Percentiles rank a stretch among this genome's conserved stretches.
phyloP scores from a whole-genome alignment of 2,888 invertebrate genomes.

The Panopea generosa region DNA sequence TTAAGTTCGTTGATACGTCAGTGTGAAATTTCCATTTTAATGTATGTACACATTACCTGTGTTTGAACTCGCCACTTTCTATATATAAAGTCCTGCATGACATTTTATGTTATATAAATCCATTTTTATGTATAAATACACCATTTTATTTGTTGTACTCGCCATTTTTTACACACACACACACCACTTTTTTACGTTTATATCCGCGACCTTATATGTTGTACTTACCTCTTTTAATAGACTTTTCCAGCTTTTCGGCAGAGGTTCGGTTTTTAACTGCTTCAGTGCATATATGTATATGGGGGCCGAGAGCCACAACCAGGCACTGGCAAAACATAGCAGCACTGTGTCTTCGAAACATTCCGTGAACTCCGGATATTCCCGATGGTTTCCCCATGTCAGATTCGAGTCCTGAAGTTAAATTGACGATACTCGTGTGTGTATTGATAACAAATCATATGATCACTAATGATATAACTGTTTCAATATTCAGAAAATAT shows the following conservation, averaged over 20 bases:
- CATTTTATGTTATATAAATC: not conserved
- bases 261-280: not conserved
- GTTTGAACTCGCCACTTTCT: not conserved
- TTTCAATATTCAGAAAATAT: too few relatives aligned
- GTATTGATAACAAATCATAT: too few relatives aligned
- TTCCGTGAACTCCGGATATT: slow-evolving; percentile 90
- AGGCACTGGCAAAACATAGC: slow-evolving; percentile 94
- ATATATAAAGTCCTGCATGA: not conserved
- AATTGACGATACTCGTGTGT: too few relatives aligned
- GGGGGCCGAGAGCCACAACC: slow-evolving; percentile 91
- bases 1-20: too few relatives aligned
- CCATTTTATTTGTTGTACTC: too few relatives aligned
- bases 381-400: slow-evolving; percentile 63
- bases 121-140: too few relatives aligned
- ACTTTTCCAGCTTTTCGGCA: slow-evolving; percentile 31
- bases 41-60: not conserved
- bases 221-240: slow-evolving; percentile 39
- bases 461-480: too few relatives aligned
- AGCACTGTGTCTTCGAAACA: slow-evolving; percentile 97
- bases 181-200: too few relatives aligned
- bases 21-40: too few relatives aligned
- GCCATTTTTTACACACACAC: too few relatives aligned
- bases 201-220: too few relatives aligned
- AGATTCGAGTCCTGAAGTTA: slow-evolving; percentile 69
- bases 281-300: slow-evolving; percentile 84